Base-by-base conservation (phyloP, 2,113 vertebrate genomes). In the Elaphurus davidianus region DNA sequence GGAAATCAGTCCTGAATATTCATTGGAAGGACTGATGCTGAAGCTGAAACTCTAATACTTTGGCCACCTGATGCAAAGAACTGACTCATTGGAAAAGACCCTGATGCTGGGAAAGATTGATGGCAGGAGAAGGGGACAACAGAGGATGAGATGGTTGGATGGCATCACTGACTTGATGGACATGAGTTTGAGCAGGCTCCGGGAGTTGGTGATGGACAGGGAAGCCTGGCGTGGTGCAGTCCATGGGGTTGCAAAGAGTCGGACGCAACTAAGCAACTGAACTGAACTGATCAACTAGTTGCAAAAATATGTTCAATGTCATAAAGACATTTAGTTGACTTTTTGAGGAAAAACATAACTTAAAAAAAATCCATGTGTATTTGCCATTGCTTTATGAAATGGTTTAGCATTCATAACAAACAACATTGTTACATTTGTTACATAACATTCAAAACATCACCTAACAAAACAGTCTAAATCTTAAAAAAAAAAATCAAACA, bases 281-380 rank as follows among this genome's bases (percentile, higher is more conserved):
- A 71, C 64, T 21, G n/a, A 71, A 36, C 9, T 71, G n/a, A 36
- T 71, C 64, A 71, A 71, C 64, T 36, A 71, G n/a, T 36, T 94
- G 9, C 16, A 98, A 91, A 92, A 43, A 50, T 17, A 93, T 67
- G n/a, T 50, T 95, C 52, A 91, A 62, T 54, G 2, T 98, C 76
- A 71, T 59, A 60, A 97, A 96, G 12, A 62, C 10, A 89, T 76
- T 60, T 60, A 86, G 4, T 47, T 96, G 14, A 59, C 27, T 55
- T 86, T 85, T 83, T 82, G n/a, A 82, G 84, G 57, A 60, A 59
- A 93, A 89, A 54, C 2, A 71, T 87, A 90, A 59, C 47, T 60
- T 47, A 90, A 50, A 33, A 88, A 62, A 78, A 95, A 89, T 76
- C 25, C 4, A 87, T 54, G 8, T 55, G 28, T n/a, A 87, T 89